Evolutionary conservation across 2,113 vertebrate genomes (phyloP), one percentile per base, ranked within the genome.

Genomic region (Campylorhamphus procurvoides): DNA sequence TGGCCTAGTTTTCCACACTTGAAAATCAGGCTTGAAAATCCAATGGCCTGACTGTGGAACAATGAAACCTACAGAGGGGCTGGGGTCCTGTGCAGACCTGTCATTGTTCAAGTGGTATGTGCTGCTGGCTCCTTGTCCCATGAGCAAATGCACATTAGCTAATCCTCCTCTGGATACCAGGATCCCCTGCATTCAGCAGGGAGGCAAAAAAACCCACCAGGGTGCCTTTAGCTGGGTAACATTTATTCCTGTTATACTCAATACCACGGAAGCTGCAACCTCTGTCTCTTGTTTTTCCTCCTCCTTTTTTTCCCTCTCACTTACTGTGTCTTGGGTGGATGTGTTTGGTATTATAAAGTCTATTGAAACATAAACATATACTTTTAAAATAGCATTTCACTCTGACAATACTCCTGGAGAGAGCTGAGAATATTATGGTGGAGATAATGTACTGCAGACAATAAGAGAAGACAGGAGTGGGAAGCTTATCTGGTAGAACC

Each of bases 401-500:
- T 96, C 73, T 96, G 96, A 96, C 92, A 96, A 97, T 94, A 89
- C 94, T 96, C 86, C 89, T 95, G 79, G 90, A 97, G 95, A 96
- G 90, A 96, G 84, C 90, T 94, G 95, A 93, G 96, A 95, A 96
- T 96, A 94, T 96, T 94, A 92, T 78, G 84, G 91, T 80, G 58
- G 66, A 96, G 96, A 97, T 97, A 96, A 97, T 97, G 94, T 91
- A 94, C 96, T 97, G 79, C 93, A 97, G 89, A 97, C 97, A 97
- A 97, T 97, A 96, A 97, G 77, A 93, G 95, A 96, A 97, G 94
- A 96, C 96, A 91, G 96, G 90, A 96, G 90, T 63, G 0, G 91
- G 90, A 97, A 92, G 97, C 95, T 97, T 97, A 97, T 97, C 96
- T 97, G 84, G 87, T 93, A 93, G 93, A 96, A 96, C 94, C 93